Conservation (phyloP, 2,797 vertebrate species). For the Loris lydekkerianus region DNA sequence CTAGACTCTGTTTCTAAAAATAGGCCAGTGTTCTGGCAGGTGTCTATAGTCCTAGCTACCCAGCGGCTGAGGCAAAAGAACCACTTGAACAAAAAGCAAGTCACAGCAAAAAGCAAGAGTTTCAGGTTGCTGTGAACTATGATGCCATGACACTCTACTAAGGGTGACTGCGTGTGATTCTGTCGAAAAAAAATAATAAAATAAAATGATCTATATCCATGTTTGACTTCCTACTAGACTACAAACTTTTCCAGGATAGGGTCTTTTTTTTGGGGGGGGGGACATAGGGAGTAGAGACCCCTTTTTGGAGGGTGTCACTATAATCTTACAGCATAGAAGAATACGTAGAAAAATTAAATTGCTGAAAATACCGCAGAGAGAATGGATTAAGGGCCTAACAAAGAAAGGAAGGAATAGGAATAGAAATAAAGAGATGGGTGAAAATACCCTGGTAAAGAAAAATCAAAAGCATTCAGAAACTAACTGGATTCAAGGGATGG, state of each 20-base stretch:
- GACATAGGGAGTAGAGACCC: background rate
- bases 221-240: conserved; percentile 45
- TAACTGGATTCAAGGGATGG: conserved; percentile 11
- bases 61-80: no score
- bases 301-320: background rate
- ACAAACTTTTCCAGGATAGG: conserved; percentile 32
- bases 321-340: background rate
- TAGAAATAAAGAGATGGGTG: background rate
- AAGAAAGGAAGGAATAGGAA: background rate
- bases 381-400: conserved; percentile 8
- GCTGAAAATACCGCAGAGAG: conserved; percentile 45
- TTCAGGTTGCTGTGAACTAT: no score
- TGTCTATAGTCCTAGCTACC: no score
- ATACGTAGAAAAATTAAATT: conserved; percentile 27
- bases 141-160: no score
- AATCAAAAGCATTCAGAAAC: conserved; percentile 49
- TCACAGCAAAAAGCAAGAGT: no score
- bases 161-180: no score
- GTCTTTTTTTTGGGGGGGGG: background rate
- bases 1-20: no score
- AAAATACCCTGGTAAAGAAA: background rate
- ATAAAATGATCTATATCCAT: conserved; percentile 58
- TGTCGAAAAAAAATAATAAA: no score
- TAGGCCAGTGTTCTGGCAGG: no score
- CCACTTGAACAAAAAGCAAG: no score